phyloP scores from a whole-genome alignment of 2,797 vertebrate genomes.

The Leucoraja ocellata region DNA sequence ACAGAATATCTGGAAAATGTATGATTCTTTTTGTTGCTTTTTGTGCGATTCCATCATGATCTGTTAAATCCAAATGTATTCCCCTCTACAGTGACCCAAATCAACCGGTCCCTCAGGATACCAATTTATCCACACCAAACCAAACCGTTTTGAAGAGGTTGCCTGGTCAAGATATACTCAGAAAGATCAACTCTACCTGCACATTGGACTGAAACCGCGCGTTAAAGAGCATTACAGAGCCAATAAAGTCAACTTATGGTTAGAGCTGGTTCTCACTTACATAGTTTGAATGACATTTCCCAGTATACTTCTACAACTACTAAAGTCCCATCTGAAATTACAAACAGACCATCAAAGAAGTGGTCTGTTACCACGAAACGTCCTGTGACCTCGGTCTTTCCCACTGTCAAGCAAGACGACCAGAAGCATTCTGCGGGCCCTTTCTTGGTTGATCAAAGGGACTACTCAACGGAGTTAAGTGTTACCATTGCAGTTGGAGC shows the following conservation, averaged over 20 bases:
- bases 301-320: conserved; percentile 96
- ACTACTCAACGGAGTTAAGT: conserved; percentile 95
- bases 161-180: conserved; percentile 97
- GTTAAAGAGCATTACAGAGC: conserved; percentile 98
- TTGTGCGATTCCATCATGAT: background rate
- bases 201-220: conserved; percentile 95
- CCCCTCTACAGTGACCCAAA: conserved; percentile 79
- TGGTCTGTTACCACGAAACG: conserved; percentile 68
- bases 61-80: conserved; percentile 43
- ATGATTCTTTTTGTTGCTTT: background rate
- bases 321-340: conserved; percentile 90
- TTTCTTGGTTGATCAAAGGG: conserved; percentile 90
- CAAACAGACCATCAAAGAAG: conserved; percentile 85
- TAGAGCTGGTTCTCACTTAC: conserved; percentile 95
- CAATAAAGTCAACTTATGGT: conserved; percentile 96
- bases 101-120: conserved; percentile 96
- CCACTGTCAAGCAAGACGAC: conserved; percentile 85
- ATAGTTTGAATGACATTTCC: conserved; percentile 95
- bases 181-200: conserved; percentile 96
- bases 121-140: conserved; percentile 98
- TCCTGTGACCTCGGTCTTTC: conserved; percentile 83
- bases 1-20: background rate
- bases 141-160: conserved; percentile 97
- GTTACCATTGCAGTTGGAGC: conserved; percentile 96
- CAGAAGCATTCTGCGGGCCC: conserved; percentile 80